Conservation (phyloP, 2,888 invertebrate species). For the Spodoptera exigua region DNA sequence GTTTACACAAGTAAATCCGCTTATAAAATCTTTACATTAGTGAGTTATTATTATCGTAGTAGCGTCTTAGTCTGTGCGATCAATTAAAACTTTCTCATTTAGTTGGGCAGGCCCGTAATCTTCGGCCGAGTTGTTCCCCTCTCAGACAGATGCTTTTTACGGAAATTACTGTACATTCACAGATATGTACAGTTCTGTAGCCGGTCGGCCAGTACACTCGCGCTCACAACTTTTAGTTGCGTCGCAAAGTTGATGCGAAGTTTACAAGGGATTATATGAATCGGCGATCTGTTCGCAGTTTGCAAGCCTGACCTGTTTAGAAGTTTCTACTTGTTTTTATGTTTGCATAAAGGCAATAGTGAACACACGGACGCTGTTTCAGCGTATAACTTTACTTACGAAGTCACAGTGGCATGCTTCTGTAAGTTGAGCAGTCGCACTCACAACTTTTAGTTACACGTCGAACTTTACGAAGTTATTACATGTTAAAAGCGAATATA, state of each 20-base stretch:
- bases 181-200: constrained; percentile 25
- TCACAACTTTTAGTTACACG: constrained; percentile 33
- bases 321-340: constrained; percentile 34
- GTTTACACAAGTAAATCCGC: too few species aligned
- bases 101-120: constrained; percentile 64
- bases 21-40: too few species aligned
- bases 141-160: constrained; percentile 63
- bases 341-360: constrained; percentile 22
- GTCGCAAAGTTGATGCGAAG: constrained; percentile 35
- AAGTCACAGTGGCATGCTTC: constrained; percentile 21
- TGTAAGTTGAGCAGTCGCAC: constrained; percentile 30
- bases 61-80: constrained; percentile 61
- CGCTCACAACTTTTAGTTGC: constrained; percentile 48
- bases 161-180: constrained; percentile 62
- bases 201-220: constrained; percentile 27
- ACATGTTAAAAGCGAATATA: constrained; percentile 14
- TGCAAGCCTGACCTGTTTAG: constrained; percentile 28
- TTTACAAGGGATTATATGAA: constrained; percentile 32
- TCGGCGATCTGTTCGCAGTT: constrained; percentile 35
- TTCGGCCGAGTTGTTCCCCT: constrained; percentile 59
- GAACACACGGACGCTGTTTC: constrained; percentile 31
- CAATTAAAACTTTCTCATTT: constrained; percentile 81
- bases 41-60: too few species aligned
- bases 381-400: constrained; percentile 32
- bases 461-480: constrained; percentile 32